Percentiles rank a stretch among this genome's conserved stretches.
phyloP scores from a whole-genome alignment of 2,888 invertebrate species.

The Proisotoma minuta region DNA sequence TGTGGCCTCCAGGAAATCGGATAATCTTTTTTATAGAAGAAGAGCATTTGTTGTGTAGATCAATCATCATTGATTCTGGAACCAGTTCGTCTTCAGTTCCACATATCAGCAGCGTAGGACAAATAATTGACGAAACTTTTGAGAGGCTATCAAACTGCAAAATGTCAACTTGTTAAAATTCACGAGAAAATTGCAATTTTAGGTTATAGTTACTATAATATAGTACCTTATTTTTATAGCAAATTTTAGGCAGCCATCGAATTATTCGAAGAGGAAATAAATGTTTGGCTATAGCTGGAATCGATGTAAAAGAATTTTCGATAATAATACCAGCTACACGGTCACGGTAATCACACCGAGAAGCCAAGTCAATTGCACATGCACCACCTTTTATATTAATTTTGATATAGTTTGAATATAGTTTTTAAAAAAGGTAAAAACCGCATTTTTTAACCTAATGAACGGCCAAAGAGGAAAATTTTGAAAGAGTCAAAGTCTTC shows the following conservation, averaged over 20 bases:
- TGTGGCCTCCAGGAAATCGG: constrained; percentile 81
- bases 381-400: constrained; percentile 84
- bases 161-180: constrained; percentile 1
- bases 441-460: constrained; percentile 60
- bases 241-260: constrained; percentile 71
- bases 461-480: constrained; percentile 85
- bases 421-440: background rate
- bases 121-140: constrained; percentile 67
- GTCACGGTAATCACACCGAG: constrained; percentile 67
- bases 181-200: constrained; percentile 3
- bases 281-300: constrained; percentile 85
- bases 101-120: constrained; percentile 81
- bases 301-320: constrained; percentile 92
- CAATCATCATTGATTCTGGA: constrained; percentile 79
- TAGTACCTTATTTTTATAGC: constrained; percentile 85
- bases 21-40: constrained; percentile 71
- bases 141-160: constrained; percentile 54
- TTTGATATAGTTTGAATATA: constrained; percentile 44
- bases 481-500: constrained; percentile 77
- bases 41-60: constrained; percentile 69
- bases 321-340: constrained; percentile 81
- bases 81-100: constrained; percentile 82
- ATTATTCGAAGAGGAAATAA: constrained; percentile 70
- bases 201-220: background rate
- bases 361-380: constrained; percentile 80